Base-by-base conservation (phyloP, 92 coral and sea anemone genomes). In the Zoanthus gigantus region DNA sequence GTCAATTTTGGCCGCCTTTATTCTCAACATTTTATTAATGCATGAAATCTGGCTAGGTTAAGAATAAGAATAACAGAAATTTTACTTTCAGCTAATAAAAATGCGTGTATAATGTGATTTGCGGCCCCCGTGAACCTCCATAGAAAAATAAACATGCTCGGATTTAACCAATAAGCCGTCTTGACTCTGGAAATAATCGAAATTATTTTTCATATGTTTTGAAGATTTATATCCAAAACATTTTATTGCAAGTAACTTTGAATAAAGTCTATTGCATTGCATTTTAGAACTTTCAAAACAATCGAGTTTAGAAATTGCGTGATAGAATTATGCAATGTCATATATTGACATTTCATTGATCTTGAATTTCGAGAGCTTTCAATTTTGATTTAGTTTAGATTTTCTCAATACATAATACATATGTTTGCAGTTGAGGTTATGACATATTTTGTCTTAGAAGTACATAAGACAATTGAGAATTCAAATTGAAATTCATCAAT, bases 11-110 rank as follows among this genome's bases (percentile, higher is more conserved):
- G 37, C 42, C 42, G 45, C 15, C 45, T 45, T 17, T 15, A 10
- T 45, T 67, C 0, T 61, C 57, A 80, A 14, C 74, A 61, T 80
- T 61, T 80, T 80, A 80, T 32, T 80, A 80, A 80, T 80, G 85
- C 29, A 80, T 80, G 85, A 80, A 44, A 80, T 60, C 23, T 63
- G 84, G 47, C 84, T 61, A 29, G 42, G 7, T 46, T 6, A 1
- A 46, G 56, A 4, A 42, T 44, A 1, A 68, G 16, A 30, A 57
- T 23, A 63, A 45, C 2, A 34, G 42, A 34, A 34, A 34, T 34
- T 1, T 34, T 34, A 34, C 42, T 34, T 34, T 34, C 3, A 34
- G 42, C 42, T 34, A 34, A 34, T 37, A 37, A 2, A 37, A 4
- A 37, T 37, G 42, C 42, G 4, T 37, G 42, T 37, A 37, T 2